Conservation (phyloP, 1,140 invertebrate species). For the Diachasma alloeum region DNA sequence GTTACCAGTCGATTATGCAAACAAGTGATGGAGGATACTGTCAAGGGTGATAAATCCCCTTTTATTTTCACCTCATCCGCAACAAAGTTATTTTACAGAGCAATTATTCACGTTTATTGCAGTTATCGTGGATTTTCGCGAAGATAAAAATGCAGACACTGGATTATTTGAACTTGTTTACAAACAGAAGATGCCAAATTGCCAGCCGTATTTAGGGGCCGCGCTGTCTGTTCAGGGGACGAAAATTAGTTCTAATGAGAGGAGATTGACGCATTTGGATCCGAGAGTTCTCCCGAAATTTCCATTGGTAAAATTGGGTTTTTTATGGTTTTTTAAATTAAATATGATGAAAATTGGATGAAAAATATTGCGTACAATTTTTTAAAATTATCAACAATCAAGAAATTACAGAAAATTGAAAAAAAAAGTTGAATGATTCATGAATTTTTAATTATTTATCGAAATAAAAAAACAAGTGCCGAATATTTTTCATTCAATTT, state of each 20-base stretch:
- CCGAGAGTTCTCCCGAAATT: conserved; percentile 44
- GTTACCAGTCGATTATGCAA: conserved; percentile 88
- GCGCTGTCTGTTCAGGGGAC: conserved; percentile 79
- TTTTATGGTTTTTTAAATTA: background rate
- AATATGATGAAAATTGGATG: no score
- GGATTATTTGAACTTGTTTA: conserved; percentile 88
- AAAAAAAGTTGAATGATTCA: no score
- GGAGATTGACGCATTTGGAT: conserved; percentile 39
- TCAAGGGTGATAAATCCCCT: conserved; percentile 77
- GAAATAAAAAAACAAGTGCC: no score
- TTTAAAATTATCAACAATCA: no score
- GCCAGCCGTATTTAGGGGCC: conserved; percentile 85
- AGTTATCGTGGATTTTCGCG: conserved; percentile 88
- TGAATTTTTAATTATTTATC: background rate
- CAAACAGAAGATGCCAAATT: conserved; percentile 74
- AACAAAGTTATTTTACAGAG: background rate
- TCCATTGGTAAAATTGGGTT: conserved; percentile 36
- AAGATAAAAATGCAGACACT: conserved; percentile 81
- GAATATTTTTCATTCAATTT: no score
- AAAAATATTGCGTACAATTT: no score
- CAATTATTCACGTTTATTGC: conserved; percentile 47
- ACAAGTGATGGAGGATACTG: conserved; percentile 88
- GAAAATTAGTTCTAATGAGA: conserved; percentile 48
- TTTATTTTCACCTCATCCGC: background rate
- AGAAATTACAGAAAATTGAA: no score